phyloP scores from a whole-genome alignment of 2,113 vertebrate species.

The Pavo muticus region DNA sequence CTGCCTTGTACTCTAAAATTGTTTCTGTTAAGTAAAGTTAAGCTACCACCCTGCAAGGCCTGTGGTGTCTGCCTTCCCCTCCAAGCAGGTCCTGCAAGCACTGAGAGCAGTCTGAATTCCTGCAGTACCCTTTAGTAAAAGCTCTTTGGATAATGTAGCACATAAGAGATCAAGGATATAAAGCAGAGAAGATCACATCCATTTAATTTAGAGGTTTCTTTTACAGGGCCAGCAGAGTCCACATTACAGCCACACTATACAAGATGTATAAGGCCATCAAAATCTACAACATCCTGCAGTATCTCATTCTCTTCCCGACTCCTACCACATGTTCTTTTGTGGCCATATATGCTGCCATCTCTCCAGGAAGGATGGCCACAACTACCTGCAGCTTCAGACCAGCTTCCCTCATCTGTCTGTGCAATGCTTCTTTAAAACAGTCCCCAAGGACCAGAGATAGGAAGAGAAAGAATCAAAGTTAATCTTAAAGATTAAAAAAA shows the following conservation, averaged over 20 bases:
- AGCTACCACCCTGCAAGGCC: not conserved
- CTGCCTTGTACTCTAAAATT: not conserved
- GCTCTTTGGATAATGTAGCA: not conserved
- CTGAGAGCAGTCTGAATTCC: not conserved
- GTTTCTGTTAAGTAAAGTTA: not conserved
- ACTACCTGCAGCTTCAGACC: not conserved
- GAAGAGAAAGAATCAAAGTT: not conserved
- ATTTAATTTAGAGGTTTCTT: not conserved
- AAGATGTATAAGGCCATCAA: not conserved
- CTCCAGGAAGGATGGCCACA: not conserved
- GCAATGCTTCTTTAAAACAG: not conserved
- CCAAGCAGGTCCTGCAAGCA: not conserved
- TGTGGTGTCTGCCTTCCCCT: not conserved
- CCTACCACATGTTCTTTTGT: not conserved
- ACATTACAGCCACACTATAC: not conserved
- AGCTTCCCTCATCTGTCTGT: not conserved
- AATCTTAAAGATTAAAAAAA: not conserved
- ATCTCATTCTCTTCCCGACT: not conserved
- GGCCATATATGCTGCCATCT: accelerated
- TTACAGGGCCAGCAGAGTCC: not conserved
- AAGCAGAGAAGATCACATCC: not conserved
- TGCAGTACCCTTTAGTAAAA: not conserved
- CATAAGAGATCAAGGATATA: not conserved
- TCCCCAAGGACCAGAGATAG: not conserved
- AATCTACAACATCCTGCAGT: not conserved